Conservation (phyloP, 2,797 vertebrate genomes). For the Halcyon smyrnensis region DNA sequence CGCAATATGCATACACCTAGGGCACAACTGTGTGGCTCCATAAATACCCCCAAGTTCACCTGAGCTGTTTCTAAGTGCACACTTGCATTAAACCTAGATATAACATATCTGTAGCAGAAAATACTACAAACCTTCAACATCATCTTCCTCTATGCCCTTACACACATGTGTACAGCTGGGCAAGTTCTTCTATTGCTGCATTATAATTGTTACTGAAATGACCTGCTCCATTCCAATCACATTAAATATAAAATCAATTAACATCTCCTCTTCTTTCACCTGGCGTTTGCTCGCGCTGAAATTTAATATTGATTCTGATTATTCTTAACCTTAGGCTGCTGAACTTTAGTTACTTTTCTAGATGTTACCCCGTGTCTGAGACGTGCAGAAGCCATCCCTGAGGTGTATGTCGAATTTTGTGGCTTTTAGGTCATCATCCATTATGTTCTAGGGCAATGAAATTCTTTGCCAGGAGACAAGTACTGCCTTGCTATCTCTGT, state of each 20-base stretch:
- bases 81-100: background rate
- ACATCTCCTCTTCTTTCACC: background rate
- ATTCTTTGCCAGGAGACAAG: background rate
- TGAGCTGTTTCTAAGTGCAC: background rate
- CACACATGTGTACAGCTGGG: fast-evolving
- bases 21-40: background rate
- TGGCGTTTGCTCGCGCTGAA: background rate
- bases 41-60: background rate
- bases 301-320: slow-evolving; percentile 9
- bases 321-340: background rate
- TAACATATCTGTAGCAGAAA: background rate
- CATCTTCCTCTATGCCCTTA: background rate
- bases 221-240: background rate
- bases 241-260: slow-evolving; percentile 19
- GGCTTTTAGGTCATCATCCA: background rate
- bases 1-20: background rate
- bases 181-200: background rate
- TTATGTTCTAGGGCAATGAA: background rate
- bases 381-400: background rate
- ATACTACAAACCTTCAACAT: background rate
- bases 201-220: background rate
- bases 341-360: background rate
- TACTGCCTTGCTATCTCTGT: background rate
- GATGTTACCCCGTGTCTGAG: background rate
- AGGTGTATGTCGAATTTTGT: background rate